A percentile compares a stretch with the other conserved stretches of the same genome.
Evolutionary conservation across 2,888 invertebrate genomes (phyloP).

Genomic region (Argynnis bischoffii): DNA sequence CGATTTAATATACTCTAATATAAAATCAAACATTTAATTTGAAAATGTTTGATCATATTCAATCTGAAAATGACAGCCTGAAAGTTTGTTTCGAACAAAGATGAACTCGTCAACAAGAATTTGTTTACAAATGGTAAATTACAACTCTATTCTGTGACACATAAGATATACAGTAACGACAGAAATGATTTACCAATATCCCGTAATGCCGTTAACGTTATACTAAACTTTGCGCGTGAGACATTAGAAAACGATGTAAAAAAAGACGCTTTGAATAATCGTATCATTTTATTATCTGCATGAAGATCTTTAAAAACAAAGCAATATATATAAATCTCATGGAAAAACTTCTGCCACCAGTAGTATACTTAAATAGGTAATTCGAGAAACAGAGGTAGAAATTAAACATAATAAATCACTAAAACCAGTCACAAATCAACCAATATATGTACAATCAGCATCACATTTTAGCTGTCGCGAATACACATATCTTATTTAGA

Average conservation of each 20-base stretch:
- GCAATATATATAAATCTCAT: no score
- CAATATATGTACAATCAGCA: neutral
- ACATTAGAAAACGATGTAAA: conserved; percentile 27
- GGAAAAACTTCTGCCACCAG: no score
- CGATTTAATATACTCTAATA: neutral
- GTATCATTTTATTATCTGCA: conserved; percentile 45
- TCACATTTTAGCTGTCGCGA: neutral
- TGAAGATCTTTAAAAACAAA: neutral
- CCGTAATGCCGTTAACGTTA: conserved; percentile 16
- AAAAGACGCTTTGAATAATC: conserved; percentile 50
- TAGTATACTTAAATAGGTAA: neutral
- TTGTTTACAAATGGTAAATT: conserved; percentile 22
- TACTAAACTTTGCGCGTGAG: conserved; percentile 22
- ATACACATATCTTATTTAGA: conserved; percentile 6
- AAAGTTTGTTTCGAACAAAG: conserved; percentile 21
- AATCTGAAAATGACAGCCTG: conserved; percentile 9
- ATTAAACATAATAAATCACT: neutral
- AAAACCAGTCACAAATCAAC: neutral
- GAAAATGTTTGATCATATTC: conserved; percentile 7
- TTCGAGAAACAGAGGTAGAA: neutral
- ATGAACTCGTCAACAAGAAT: conserved; percentile 24
- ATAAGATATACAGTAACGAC: neutral
- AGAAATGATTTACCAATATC: conserved; percentile 15
- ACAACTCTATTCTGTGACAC: conserved; percentile 26
- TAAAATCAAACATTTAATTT: conserved; percentile 5